A percentile compares a stretch with the other conserved stretches of the same genome.
phyloP scores from a whole-genome alignment of 2,797 vertebrate genomes.

The Cetoscarus ocellatus region DNA sequence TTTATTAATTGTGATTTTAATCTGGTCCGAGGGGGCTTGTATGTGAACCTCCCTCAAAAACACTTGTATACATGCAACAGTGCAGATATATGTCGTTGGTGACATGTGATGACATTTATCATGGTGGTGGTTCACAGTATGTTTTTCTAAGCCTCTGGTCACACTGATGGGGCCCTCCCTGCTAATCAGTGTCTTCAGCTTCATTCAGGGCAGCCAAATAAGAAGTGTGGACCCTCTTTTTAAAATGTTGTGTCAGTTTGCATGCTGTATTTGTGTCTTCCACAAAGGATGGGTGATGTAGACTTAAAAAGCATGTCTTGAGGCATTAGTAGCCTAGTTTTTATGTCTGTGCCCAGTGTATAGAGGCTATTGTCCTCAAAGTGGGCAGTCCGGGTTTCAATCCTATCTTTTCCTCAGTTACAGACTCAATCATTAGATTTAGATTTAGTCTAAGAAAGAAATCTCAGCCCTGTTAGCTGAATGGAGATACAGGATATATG shows the following conservation, averaged over 20 bases:
- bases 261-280: conserved; percentile 10
- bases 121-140: conserved; percentile 60
- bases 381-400: too few species aligned
- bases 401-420: too few species aligned
- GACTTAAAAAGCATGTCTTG: too few species aligned
- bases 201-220: conserved; percentile 46
- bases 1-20: conserved; percentile 79
- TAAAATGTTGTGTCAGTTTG: conserved; percentile 25
- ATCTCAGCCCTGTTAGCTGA: too few species aligned
- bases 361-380: too few species aligned
- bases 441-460: too few species aligned
- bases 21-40: conserved; percentile 56
- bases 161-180: conserved; percentile 42
- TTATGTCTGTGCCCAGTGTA: too few species aligned
- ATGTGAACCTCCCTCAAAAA: conserved; percentile 36
- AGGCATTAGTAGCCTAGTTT: too few species aligned
- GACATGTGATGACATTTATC: conserved; percentile 51
- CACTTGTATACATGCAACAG: conserved; percentile 49
- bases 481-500: too few species aligned
- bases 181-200: conserved; percentile 60
- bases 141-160: conserved; percentile 51
- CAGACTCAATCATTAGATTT: too few species aligned
- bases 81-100: conserved; percentile 50
- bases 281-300: too few species aligned
- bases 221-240: conserved; percentile 33